Conservation (phyloP, 2,113 vertebrate genomes). For the Atlantisia rogersi region DNA sequence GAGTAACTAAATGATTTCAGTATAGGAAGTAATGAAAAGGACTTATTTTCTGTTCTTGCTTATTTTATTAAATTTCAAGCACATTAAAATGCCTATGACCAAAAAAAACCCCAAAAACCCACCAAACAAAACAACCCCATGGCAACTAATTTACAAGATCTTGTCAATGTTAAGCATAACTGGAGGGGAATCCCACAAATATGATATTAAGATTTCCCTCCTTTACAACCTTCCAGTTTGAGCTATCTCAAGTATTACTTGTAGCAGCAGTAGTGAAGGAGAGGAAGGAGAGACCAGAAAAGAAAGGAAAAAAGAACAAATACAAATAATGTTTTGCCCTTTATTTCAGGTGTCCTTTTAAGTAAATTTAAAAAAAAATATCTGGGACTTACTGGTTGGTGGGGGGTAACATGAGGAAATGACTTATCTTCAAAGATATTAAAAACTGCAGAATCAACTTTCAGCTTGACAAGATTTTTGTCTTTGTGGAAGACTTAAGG, state of each 20-base stretch:
- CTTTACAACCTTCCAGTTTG: not conserved
- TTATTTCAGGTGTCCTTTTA: not conserved
- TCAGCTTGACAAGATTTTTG: not conserved
- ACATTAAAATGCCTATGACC: not conserved
- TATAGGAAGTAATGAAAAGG: not conserved
- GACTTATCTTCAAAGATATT: not conserved
- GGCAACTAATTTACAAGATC: not conserved
- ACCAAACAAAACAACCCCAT: not conserved
- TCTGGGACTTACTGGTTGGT: not conserved
- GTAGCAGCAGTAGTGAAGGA: not conserved
- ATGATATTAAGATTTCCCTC: not conserved
- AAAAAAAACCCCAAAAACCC: not conserved
- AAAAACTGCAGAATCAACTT: not conserved
- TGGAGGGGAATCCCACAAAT: not conserved
- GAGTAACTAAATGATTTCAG: not conserved
- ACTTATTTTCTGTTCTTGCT: not conserved
- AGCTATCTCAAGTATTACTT: not conserved
- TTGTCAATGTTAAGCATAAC: not conserved
- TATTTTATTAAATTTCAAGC: not conserved
- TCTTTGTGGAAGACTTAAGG: not conserved
- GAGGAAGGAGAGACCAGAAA: not conserved
- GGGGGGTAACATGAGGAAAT: not conserved
- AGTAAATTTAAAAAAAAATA: not conserved
- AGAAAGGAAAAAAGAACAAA: not conserved
- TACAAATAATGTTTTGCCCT: not conserved